These are phyloP conservation scores for Takifugu flavidus DNA, from an alignment of 2,113 vertebrate genomes.

Conservation along the genomic window DNA sequence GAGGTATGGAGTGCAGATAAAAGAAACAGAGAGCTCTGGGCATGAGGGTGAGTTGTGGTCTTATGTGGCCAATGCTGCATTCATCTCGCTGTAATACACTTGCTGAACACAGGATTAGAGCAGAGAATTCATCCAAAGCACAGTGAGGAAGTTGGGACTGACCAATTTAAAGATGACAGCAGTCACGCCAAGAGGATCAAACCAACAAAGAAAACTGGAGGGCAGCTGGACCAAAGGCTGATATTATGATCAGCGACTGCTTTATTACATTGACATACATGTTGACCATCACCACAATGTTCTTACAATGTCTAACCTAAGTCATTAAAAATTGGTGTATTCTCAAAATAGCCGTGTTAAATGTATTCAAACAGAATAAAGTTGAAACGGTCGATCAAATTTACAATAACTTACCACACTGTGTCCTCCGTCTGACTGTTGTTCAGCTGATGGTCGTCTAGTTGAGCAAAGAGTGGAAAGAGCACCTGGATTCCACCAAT, in stretches of 20 bases:
- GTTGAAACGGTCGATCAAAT: background rate
- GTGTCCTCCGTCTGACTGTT: slow-evolving; percentile 96
- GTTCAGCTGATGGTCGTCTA: slow-evolving; percentile 94
- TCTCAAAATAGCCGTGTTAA: too few relatives aligned
- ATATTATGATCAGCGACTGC: background rate
- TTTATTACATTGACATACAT: background rate
- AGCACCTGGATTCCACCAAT: slow-evolving; percentile 98
- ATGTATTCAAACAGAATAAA: too few relatives aligned
- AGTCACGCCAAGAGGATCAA: slow-evolving; percentile 15
- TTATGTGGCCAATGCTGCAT: slow-evolving; percentile 31
- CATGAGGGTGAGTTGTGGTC: slow-evolving; percentile 24
- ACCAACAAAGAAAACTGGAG: slow-evolving; percentile 16
- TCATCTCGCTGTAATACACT: slow-evolving; percentile 28
- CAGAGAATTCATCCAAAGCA: slow-evolving; percentile 27
- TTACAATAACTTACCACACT: slow-evolving; percentile 80
- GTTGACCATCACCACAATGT: background rate
- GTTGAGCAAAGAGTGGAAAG: slow-evolving; percentile 95
- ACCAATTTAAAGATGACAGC: slow-evolving; percentile 19
- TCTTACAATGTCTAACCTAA: too few relatives aligned
- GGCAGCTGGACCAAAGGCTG: slow-evolving; percentile 1
- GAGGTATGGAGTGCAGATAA: slow-evolving; percentile 28
- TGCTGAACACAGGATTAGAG: slow-evolving; percentile 46
- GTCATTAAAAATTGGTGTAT: too few relatives aligned
- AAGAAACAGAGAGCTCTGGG: slow-evolving; percentile 32
- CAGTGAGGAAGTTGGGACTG: slow-evolving; percentile 23